Percentiles rank a stretch among this genome's conserved stretches.
phyloP scores from a whole-genome alignment of 2,797 vertebrate genomes.

The Hyperoplus lanceolatus region DNA sequence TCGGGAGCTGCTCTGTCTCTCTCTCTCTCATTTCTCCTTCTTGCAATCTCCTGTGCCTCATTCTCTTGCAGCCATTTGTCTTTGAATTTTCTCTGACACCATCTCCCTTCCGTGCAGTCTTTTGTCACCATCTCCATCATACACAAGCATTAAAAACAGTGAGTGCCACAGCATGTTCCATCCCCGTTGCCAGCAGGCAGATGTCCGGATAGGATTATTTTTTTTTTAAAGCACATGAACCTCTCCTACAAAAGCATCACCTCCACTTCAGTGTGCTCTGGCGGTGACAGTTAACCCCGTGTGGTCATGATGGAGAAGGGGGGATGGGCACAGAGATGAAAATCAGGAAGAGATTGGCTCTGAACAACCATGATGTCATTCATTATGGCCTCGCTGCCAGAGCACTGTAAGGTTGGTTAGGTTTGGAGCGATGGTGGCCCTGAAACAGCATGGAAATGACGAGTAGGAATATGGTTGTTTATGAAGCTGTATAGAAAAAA shows the following conservation, averaged over 20 bases:
- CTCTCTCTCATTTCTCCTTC: not conserved
- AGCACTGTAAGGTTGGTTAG: constrained; percentile 27
- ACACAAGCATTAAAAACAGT: constrained; percentile 3
- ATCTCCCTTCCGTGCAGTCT: constrained; percentile 1
- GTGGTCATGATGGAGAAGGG: constrained; percentile 36
- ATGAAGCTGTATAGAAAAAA: not conserved
- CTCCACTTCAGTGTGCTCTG: constrained; percentile 45
- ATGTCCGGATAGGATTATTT: constrained; percentile 34
- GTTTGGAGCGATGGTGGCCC: not conserved
- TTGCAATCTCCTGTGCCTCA: not conserved
- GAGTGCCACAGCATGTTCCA: constrained; percentile 23
- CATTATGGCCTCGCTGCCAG: constrained; percentile 65
- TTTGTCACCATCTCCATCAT: constrained; percentile 36
- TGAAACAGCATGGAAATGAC: constrained; percentile 1
- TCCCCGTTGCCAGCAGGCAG: constrained; percentile 33
- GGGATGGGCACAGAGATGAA: constrained; percentile 25
- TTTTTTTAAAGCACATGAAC: constrained; percentile 24
- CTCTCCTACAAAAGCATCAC: constrained; percentile 35
- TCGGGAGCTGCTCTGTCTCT: not conserved
- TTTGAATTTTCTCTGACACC: not conserved
- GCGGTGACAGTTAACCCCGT: constrained; percentile 37
- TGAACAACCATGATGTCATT: constrained; percentile 70
- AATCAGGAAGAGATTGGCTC: constrained; percentile 60
- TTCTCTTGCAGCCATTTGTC: not conserved
- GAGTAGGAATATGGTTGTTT: not conserved